Percentiles rank a stretch among this genome's conserved stretches.
These are phyloP conservation scores for Pomatostomus ruficeps DNA, from an alignment of 2,113 vertebrate genomes.

Conservation along the genomic window DNA sequence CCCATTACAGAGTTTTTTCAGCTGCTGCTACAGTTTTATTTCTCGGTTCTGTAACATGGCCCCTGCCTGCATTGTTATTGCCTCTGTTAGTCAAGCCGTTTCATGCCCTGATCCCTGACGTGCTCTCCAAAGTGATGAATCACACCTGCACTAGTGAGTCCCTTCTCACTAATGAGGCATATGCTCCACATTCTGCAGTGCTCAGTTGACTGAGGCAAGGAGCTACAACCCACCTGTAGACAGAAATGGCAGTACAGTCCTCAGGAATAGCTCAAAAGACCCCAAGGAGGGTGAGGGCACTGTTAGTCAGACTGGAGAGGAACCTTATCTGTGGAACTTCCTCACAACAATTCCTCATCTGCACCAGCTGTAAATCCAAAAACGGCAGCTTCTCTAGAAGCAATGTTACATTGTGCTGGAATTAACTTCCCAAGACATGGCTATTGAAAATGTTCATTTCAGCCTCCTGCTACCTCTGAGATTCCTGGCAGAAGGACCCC, in stretches of 20 bases:
- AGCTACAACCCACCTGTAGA: constrained; percentile 6
- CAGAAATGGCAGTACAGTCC: background rate
- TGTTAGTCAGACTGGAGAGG: background rate
- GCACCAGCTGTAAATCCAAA: background rate
- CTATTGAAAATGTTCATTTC: background rate
- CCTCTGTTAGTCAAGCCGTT: background rate
- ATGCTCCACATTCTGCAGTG: constrained; percentile 24
- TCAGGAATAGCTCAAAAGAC: background rate
- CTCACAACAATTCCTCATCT: background rate
- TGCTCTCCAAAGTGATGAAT: constrained; percentile 46
- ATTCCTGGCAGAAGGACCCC: background rate
- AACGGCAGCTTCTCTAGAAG: background rate
- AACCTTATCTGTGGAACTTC: background rate
- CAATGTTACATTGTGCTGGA: background rate
- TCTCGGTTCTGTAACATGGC: background rate
- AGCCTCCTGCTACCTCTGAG: background rate
- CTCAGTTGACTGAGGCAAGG: background rate
- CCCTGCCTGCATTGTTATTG: background rate
- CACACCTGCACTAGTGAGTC: constrained; percentile 24
- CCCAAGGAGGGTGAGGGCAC: background rate
- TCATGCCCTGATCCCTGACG: constrained; percentile 19
- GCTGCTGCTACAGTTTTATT: background rate
- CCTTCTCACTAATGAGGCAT: constrained; percentile 30
- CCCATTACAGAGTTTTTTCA: background rate
- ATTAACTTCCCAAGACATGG: background rate